Evolutionary conservation across 2,113 vertebrate genomes (phyloP).

Genomic region (Stigmatopora argus): DNA sequence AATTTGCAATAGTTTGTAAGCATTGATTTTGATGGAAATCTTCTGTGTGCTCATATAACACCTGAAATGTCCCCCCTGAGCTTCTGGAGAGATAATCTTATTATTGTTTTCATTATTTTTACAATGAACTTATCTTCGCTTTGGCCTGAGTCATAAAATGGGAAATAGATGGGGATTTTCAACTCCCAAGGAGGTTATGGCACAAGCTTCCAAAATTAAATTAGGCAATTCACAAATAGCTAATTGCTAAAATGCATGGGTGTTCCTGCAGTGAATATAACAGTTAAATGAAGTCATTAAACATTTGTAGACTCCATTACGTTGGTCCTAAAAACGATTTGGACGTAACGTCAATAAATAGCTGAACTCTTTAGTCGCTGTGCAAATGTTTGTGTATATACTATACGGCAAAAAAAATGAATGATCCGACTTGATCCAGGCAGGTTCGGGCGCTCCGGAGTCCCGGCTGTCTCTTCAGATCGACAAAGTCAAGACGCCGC

Average conservation of each 20-base stretch:
- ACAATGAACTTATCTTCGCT: background rate
- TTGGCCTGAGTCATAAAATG: background rate
- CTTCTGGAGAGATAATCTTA: background rate
- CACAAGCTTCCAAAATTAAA: background rate
- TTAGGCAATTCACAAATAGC: background rate
- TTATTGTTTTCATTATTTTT: background rate
- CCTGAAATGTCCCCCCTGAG: background rate
- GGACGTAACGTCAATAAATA: background rate
- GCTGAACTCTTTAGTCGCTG: background rate
- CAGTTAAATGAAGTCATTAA: background rate
- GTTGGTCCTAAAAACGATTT: background rate
- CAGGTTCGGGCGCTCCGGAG: slow-evolving; percentile 20
- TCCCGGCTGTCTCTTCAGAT: background rate
- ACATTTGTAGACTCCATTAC: background rate
- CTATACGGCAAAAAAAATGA: background rate
- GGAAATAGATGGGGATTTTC: background rate
- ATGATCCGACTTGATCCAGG: slow-evolving; percentile 22
- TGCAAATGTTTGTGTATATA: background rate
- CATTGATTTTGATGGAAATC: background rate
- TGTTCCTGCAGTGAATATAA: background rate
- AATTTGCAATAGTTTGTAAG: background rate
- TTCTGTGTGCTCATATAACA: background rate
- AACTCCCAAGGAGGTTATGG: background rate
- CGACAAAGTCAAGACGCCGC: slow-evolving; percentile 28
- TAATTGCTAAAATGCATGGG: background rate